Base-by-base conservation (phyloP, 2,888 invertebrate species). In the Lithophane leautieri region DNA sequence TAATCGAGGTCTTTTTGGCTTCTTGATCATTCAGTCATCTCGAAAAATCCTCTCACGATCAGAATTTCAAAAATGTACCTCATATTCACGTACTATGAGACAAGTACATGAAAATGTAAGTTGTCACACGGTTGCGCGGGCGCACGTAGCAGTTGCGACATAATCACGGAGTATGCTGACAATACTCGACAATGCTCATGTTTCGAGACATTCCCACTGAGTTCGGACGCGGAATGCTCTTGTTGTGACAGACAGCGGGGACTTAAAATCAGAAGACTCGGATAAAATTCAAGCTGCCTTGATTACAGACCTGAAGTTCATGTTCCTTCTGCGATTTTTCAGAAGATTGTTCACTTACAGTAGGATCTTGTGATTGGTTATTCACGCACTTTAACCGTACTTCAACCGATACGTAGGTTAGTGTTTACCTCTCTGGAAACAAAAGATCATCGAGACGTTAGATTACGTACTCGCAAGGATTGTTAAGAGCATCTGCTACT, bases 161-260 rank as follows among this genome's bases (percentile, higher is more conserved):
- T 70, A 68, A 74, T 70, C 87, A 79, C 87, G 69, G 66, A 80
- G 85, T 86, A 82, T 84, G 87, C 82, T 73, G 82, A 84, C 84
- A 85, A 82, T 81, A 73, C 81, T 75, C 88, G 83, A 90, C 88
- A 89, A 89, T 89, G 86, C 76, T 81, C 86, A 76, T 83, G 80
- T 88, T 87, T 88, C 85, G 81, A 83, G 87, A 79, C 82, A 82
- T 89, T 88, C 88, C 83, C 87, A 85, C 82, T 83, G 56, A 61
- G 70, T 78, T 76, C 65, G 44, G 54, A 62, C 63, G 62, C 22
- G 76, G 70, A 78, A 78, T 78, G 63, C 12, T 58, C 34, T 44
- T 42, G 28, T 50, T 70, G 73, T 44, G 62, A n/a, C 70, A 60
- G 22, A 73, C 50, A 50, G 28, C n/a, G 34, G 7, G 22, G n/a